These are phyloP conservation scores for Podotricha telesiphe DNA, from an alignment of 2,888 invertebrate genomes.

Conservation along the genomic window DNA sequence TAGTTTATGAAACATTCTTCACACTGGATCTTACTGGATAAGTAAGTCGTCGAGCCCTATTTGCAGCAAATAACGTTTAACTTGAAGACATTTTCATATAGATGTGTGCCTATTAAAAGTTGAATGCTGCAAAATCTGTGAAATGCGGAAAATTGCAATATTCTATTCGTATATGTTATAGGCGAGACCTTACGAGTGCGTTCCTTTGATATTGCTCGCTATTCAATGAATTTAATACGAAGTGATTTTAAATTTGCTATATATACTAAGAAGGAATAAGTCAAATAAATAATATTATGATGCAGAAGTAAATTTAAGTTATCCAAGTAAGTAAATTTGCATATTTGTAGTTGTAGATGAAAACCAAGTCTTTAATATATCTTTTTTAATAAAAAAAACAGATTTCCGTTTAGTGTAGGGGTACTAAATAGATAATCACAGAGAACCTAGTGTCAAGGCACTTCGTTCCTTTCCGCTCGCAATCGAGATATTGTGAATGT, in stretches of 20 bases:
- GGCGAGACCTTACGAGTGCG: conserved; percentile 16
- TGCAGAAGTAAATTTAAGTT: too few species aligned
- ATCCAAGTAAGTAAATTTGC: too few species aligned
- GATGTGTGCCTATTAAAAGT: conserved; percentile 10
- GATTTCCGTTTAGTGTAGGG: too few species aligned
- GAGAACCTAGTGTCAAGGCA: too few species aligned
- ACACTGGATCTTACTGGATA: too few species aligned
- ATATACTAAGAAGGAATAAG: neutral
- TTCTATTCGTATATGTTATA: conserved; percentile 8
- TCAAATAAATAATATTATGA: neutral
- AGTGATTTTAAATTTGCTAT: conserved; percentile 9
- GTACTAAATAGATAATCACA: too few species aligned
- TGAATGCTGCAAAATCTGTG: conserved; percentile 12
- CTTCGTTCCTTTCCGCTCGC: too few species aligned
- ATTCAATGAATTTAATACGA: conserved; percentile 2
- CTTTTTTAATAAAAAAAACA: too few species aligned
- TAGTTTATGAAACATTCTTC: neutral
- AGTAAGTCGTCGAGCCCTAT: neutral
- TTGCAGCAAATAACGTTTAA: conserved; percentile 10
- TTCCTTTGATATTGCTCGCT: conserved; percentile 19
- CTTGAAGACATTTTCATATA: neutral
- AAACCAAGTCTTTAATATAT: too few species aligned
- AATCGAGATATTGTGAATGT: too few species aligned
- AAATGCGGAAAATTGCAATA: conserved; percentile 20
- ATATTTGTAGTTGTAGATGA: too few species aligned